phyloP scores from a whole-genome alignment of 2,888 invertebrate genomes.

The Scaptomyza reducta region DNA sequence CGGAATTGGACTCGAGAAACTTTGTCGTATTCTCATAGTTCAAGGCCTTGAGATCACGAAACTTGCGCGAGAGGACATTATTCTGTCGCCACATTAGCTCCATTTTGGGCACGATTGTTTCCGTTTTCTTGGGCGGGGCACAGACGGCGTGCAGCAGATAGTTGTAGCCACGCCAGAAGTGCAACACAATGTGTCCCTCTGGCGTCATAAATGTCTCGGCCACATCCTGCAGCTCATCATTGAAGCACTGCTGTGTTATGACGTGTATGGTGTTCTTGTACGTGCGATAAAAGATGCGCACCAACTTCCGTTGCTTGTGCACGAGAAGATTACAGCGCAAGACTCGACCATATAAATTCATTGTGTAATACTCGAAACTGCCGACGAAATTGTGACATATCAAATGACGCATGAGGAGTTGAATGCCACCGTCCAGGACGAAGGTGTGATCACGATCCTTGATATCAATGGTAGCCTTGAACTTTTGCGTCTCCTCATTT shows the following conservation, averaged over 20 bases:
- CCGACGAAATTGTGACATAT: constrained; percentile 75
- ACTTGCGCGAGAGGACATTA: constrained; percentile 54
- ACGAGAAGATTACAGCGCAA: constrained; percentile 70
- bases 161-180: constrained; percentile 79
- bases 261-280: constrained; percentile 68
- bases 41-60: constrained; percentile 60
- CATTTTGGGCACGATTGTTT: constrained; percentile 65
- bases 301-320: constrained; percentile 64
- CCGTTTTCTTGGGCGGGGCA: constrained; percentile 51
- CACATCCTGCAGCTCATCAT: constrained; percentile 73
- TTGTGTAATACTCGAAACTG: constrained; percentile 72
- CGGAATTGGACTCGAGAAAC: constrained; percentile 71
- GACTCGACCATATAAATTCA: constrained; percentile 76
- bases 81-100: constrained; percentile 78
- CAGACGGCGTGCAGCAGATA: constrained; percentile 77
- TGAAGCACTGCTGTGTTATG: constrained; percentile 76
- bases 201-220: constrained; percentile 76
- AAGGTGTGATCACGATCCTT: constrained; percentile 76
- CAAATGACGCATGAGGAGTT: constrained; percentile 79
- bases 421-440: constrained; percentile 79
- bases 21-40: constrained; percentile 70
- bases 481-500: constrained; percentile 74
- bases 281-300: constrained; percentile 77
- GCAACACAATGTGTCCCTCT: constrained; percentile 74
- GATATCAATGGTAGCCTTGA: constrained; percentile 75